Conservation (phyloP, 2,797 vertebrate species). For the Poeciliopsis turneri region DNA sequence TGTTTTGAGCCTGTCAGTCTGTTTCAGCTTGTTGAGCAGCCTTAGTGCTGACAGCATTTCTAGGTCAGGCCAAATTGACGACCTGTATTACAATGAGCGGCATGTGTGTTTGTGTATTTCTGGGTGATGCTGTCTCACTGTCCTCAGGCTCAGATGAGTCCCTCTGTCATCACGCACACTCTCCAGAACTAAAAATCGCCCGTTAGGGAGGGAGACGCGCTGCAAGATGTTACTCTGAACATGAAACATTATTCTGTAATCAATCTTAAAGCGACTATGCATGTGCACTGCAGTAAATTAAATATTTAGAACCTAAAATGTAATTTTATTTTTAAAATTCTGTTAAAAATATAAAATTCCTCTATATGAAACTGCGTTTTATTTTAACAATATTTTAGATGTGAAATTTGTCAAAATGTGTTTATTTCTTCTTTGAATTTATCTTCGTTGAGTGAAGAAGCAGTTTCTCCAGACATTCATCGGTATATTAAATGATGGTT, state of each 20-base stretch:
- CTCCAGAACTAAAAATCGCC: not conserved
- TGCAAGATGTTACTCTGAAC: not conserved
- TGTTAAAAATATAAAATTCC: not conserved
- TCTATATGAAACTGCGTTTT: not conserved
- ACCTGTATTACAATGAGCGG: constrained; percentile 64
- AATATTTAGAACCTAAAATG: not conserved
- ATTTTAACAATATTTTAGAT: too few relatives aligned
- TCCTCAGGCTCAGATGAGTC: constrained; percentile 49
- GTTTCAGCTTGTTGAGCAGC: constrained; percentile 56
- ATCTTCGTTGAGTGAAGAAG: too few relatives aligned
- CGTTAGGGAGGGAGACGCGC: not conserved
- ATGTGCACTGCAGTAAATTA: not conserved
- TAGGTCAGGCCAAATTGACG: constrained; percentile 77
- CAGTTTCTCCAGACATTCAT: too few relatives aligned
- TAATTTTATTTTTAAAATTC: not conserved
- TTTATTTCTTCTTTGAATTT: too few relatives aligned
- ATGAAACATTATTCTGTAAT: not conserved
- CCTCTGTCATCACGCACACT: not conserved
- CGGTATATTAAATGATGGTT: too few relatives aligned
- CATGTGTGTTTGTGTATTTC: constrained; percentile 38
- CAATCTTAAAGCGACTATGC: not conserved
- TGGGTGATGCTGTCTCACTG: constrained; percentile 52
- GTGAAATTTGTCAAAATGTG: too few relatives aligned
- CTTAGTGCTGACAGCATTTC: constrained; percentile 73
- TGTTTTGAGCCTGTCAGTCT: constrained; percentile 47